Base-by-base conservation (phyloP, 2,888 invertebrate species). In the Melanostoma mellinum region DNA sequence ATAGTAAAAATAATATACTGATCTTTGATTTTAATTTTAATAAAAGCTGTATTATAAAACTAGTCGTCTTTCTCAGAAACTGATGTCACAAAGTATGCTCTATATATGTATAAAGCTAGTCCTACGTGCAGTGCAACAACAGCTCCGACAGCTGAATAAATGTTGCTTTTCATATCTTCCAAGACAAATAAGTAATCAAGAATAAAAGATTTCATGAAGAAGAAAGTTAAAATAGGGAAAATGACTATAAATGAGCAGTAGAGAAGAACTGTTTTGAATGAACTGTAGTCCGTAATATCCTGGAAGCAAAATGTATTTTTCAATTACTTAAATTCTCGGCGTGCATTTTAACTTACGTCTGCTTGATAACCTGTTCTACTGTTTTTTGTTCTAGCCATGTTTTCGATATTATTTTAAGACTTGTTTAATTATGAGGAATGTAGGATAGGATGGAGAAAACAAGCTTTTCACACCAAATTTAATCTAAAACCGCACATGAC, bases 131-230 rank as follows among this genome's bases (percentile, higher is more conserved):
- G 91, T 4, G 95, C 93, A 4, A 96, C 87, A 6, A 97, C 94
- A 0, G 97, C 95, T 55, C 94, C 93, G 46, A 95, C 93, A 33
- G 97, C 97, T 3, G 97, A 94, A 89, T 95, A 96, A 40, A 97
- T 95, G 90, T 95, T 96, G 87, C 95, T 95, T 30, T 93, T 92
- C 50, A 95, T 90, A 36, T 93, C 90, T 53, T 92, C 91, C 84
- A 93, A 87, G 38, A 89, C 88, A 53, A 93, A 91, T 85, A 94
- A 91, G 92, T 94, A 94, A 92, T 96, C 95, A 89, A 96, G 95
- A 74, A 96, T 87, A 73, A 95, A 91, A 58, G 92, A 90, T 91
- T 96, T 96, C 38, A 94, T 92, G 6, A 91, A 88, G 88, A 97
- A 96, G 90, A 97, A 97, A 30, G 95, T 94, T 35, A 94, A 86